Percentiles rank a stretch among this genome's conserved stretches.
Conservation (phyloP, 2,797 vertebrate genomes). For the Pangasius mekongensis region DNA sequence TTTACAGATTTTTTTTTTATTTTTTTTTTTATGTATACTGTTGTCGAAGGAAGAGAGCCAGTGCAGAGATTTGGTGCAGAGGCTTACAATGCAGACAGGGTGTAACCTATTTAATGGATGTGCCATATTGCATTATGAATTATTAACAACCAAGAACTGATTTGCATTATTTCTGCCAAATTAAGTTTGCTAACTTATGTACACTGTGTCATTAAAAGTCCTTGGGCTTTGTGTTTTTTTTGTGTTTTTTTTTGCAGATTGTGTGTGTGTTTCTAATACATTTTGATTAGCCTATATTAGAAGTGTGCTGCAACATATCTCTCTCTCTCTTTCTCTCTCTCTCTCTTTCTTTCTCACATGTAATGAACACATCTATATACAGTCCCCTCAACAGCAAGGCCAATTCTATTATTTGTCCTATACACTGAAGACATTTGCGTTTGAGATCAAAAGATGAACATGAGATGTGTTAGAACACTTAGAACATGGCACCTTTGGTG, state of each 20-base stretch:
- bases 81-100: conserved; percentile 75
- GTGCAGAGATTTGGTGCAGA: conserved; percentile 62
- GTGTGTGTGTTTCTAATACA: not conserved
- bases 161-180: conserved; percentile 73
- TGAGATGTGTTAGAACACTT: not conserved
- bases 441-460: not conserved
- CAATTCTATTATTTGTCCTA: not conserved
- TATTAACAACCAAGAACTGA: conserved; percentile 73
- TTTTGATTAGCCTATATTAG: not conserved
- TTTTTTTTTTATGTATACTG: not conserved
- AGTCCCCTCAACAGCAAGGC: not conserved
- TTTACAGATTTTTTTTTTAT: not conserved
- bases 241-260: conserved; percentile 32
- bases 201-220: conserved; percentile 46
- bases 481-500: not conserved
- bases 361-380: not conserved
- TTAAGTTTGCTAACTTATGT: conserved; percentile 67
- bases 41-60: not conserved
- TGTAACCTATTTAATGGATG: conserved; percentile 79
- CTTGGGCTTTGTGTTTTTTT: not conserved
- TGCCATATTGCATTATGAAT: conserved; percentile 83
- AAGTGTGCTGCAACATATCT: not conserved
- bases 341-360: conserved; percentile 38
- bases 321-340: conserved; percentile 35
- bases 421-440: not conserved